Percentiles rank a stretch among this genome's conserved stretches.
These are phyloP conservation scores for Platalea minor DNA, from an alignment of 2,797 vertebrate genomes.

Conservation along the genomic window DNA sequence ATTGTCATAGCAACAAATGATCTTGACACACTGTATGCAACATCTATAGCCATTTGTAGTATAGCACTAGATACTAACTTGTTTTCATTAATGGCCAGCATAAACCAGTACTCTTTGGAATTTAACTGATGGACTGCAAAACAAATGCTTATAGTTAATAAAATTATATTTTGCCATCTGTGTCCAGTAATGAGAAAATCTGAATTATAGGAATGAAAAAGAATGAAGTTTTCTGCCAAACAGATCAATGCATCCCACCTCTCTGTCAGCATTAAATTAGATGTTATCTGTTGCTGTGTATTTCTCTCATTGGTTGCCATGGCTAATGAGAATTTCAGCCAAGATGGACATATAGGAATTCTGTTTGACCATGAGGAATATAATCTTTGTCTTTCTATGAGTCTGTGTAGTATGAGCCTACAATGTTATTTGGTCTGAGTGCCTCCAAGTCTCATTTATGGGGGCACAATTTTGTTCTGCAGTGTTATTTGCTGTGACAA, in stretches of 20 bases:
- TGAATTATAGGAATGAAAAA: slow-evolving; percentile 56
- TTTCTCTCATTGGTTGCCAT: slow-evolving; percentile 10
- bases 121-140: slow-evolving; percentile 53
- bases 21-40: slow-evolving; percentile 26
- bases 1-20: slow-evolving; percentile 64
- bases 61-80: slow-evolving; percentile 26
- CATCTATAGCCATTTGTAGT: slow-evolving; percentile 39
- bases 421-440: slow-evolving; percentile 8
- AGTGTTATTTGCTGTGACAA: slow-evolving; percentile 21
- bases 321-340: slow-evolving; percentile 22
- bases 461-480: slow-evolving; percentile 17
- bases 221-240: slow-evolving; percentile 44
- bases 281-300: slow-evolving; percentile 1
- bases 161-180: slow-evolving; percentile 63
- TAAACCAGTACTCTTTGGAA: slow-evolving; percentile 44
- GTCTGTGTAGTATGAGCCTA: not conserved
- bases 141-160: slow-evolving; percentile 61
- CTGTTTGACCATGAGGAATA: slow-evolving; percentile 3
- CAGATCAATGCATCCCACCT: slow-evolving; percentile 34
- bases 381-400: not conserved
- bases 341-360: not conserved
- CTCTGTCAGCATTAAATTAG: slow-evolving; percentile 34
- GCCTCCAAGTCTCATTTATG: not conserved
- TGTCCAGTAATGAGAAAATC: slow-evolving; percentile 61
- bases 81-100: slow-evolving; percentile 11